Evolutionary conservation across 2,113 vertebrate species (phyloP), one percentile per base, ranked within the genome.

Genomic region (Dasypus novemcinctus): DNA sequence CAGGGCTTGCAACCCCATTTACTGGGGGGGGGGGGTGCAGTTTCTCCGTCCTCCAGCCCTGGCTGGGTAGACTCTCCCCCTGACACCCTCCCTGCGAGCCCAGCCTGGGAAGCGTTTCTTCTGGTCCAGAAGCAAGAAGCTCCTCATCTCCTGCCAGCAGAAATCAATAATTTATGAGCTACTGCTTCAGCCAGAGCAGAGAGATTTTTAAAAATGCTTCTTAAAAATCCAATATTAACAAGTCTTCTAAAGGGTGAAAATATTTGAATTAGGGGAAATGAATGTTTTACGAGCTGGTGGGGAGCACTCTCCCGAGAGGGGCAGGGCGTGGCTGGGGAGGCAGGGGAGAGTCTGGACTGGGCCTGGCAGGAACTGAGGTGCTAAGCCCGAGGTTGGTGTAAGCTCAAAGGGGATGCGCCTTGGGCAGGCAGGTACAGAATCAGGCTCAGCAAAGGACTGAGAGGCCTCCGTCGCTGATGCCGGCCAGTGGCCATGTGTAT

Each of bases 181-280:
- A 46, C 36, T 1, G 29, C 75, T 84, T n/a, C 81, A 94, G 85
- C n/a, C 79, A 49, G 95, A 86, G 61, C 84, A 82, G 61, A 54
- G 66, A 1, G 4, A 63, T 84, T 76, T 95, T 93, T 74, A 54
- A 9, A 76, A 96, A 96, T 68, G 92, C 52, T 81, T 88, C 87
- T 96, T 93, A 88, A 94, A 94, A 88, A 95, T 96, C 91, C 90
- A 91, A 38, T 88, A 95, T 95, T 97, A 96, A 82, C 85, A 95
- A 94, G 78, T 91, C 92, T 87, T 96, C 88, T 86, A 96, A 93
- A 86, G 38, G 76, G 72, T 83, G n/a, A 95, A 96, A 97, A 97
- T 95, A 95, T 96, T 95, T 97, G 94, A 95, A 94, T 95, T 95
- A 74, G 68, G 84, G 63, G n/a, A 95, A 88, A 91, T 91, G 85